Conservation (phyloP, 1,140 invertebrate species). For the Adoxophyes honmai region DNA sequence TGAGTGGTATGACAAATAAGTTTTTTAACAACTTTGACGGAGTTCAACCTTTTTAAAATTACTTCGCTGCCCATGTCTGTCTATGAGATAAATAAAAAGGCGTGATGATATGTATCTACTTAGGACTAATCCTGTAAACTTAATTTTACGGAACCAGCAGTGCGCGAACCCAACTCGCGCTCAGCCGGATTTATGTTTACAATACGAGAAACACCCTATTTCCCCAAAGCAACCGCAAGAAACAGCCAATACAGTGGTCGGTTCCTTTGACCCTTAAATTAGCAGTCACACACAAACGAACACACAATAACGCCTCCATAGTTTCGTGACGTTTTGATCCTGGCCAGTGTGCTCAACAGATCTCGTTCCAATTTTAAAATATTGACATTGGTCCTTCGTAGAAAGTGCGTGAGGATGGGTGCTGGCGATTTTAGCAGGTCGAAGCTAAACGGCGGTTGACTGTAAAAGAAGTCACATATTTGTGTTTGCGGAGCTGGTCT, state of each 20-base stretch:
- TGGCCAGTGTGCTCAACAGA: constrained; percentile 37
- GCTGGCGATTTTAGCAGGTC: constrained; percentile 47
- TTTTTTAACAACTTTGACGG: no score
- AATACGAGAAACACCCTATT: no score
- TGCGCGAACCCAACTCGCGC: no score
- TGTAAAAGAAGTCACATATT: constrained; percentile 51
- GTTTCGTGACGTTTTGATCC: constrained; percentile 45
- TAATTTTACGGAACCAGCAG: no score
- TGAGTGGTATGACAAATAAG: no score
- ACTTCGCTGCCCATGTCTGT: no score
- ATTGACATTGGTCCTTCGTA: constrained; percentile 58
- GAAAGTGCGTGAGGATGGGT: constrained; percentile 36
- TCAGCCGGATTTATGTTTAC: no score
- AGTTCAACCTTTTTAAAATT: no score
- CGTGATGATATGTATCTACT: no score
- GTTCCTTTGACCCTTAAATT: constrained; percentile 40
- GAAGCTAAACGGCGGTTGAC: constrained; percentile 41
- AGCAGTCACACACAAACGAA: constrained; percentile 34
- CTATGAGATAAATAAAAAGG: no score
- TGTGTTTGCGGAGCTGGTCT: constrained; percentile 32
- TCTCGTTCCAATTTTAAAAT: constrained; percentile 39
- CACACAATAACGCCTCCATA: constrained; percentile 28
- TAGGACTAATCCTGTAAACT: no score
- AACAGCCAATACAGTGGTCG: constrained; percentile 17
- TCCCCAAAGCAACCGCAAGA: no score